Percentiles rank a stretch among this genome's conserved stretches.
Conservation (phyloP, 2,888 invertebrate species). For the Salpingus planirostris region DNA sequence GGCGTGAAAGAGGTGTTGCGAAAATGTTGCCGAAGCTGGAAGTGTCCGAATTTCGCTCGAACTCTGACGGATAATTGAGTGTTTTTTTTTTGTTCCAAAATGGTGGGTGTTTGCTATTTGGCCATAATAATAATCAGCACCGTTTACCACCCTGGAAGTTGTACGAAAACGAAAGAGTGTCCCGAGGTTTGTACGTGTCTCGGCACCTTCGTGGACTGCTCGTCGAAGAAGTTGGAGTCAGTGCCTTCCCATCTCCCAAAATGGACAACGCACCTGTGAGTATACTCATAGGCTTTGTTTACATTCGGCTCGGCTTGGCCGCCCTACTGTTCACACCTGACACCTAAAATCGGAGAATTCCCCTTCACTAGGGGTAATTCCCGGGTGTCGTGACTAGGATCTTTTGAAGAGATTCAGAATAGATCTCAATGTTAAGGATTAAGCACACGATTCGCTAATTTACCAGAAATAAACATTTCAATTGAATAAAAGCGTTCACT, state of each 20-base stretch:
- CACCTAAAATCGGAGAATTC: too few species aligned
- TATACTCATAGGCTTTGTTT: slow-evolving; percentile 26
- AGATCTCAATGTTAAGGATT: too few species aligned
- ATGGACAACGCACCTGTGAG: slow-evolving; percentile 71
- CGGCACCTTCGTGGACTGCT: slow-evolving; percentile 67
- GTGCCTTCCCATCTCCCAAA: slow-evolving; percentile 63
- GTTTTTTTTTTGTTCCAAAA: slow-evolving; percentile 41
- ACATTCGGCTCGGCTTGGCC: too few species aligned
- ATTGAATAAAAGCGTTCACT: too few species aligned
- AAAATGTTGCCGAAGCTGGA: slow-evolving; percentile 18
- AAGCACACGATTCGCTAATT: too few species aligned
- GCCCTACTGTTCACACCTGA: too few species aligned
- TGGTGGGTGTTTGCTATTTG: slow-evolving; percentile 42
- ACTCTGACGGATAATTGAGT: slow-evolving; percentile 35
- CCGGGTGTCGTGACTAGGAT: too few species aligned
- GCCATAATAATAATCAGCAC: slow-evolving; percentile 17
- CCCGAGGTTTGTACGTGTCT: slow-evolving; percentile 64
- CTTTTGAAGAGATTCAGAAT: too few species aligned
- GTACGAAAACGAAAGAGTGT: slow-evolving; percentile 43
- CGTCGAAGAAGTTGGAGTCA: slow-evolving; percentile 56
- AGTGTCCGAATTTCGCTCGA: slow-evolving; percentile 22
- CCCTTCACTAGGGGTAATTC: too few species aligned
- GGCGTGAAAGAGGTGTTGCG: too few species aligned
- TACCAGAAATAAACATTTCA: too few species aligned
- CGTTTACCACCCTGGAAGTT: slow-evolving; percentile 22